Evolutionary conservation across 2,888 invertebrate species (phyloP).

Genomic region (Teleiodes luculella): DNA sequence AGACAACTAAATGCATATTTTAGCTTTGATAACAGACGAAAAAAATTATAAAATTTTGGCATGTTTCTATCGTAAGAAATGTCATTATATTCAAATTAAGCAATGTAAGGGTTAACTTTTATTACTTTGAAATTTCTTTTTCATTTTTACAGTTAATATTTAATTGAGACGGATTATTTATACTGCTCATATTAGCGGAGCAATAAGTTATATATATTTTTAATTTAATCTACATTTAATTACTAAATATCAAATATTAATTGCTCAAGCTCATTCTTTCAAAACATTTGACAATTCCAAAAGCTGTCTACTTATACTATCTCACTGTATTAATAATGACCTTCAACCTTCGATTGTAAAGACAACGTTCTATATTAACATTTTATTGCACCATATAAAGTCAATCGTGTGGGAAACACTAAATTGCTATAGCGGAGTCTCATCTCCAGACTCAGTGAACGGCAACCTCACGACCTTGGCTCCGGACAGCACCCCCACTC

Average conservation of each 20-base stretch:
- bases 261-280: slow-evolving; percentile 47
- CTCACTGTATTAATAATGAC: slow-evolving; percentile 28
- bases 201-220: no score
- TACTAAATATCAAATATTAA: slow-evolving; percentile 24
- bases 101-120: no score
- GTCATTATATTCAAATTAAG: no score
- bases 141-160: no score
- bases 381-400: slow-evolving; percentile 66
- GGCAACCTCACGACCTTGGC: slow-evolving; percentile 66
- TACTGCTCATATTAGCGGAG: slow-evolving; percentile 5
- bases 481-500: slow-evolving; percentile 66
- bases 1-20: no score
- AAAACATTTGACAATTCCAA: slow-evolving; percentile 40
- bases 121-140: no score
- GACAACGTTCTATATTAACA: slow-evolving; percentile 19
- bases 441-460: slow-evolving; percentile 59
- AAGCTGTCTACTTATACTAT: slow-evolving; percentile 38
- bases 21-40: no score
- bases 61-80: no score
- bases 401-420: slow-evolving; percentile 42
- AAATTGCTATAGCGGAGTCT: slow-evolving; percentile 69
- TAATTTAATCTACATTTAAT: not conserved
- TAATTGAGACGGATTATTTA: no score
- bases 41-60: no score
- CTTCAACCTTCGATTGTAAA: slow-evolving; percentile 12